Evolutionary conservation across 2,113 vertebrate genomes (phyloP).

Genomic region (Elachura formosa): DNA sequence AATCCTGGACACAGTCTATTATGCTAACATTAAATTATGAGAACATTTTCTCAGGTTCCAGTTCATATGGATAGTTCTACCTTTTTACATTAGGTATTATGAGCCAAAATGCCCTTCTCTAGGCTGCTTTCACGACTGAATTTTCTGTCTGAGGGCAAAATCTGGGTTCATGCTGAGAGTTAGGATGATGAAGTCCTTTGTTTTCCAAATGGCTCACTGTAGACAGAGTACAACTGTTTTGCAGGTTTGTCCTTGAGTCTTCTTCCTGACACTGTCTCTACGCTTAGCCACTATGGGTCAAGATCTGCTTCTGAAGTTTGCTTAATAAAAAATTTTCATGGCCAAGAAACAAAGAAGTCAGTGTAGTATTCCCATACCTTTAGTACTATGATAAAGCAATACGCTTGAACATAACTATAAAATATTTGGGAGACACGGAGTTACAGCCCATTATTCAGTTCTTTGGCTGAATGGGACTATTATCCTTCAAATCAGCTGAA

Average conservation of each 20-base stretch:
- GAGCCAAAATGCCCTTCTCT: neutral
- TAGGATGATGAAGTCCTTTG: neutral
- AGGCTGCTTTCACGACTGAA: neutral
- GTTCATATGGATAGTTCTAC: neutral
- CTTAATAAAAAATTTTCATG: neutral
- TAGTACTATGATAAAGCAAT: neutral
- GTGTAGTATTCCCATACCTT: neutral
- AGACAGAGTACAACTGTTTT: neutral
- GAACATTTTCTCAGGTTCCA: neutral
- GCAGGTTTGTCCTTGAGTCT: neutral
- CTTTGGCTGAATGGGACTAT: neutral
- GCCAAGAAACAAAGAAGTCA: neutral
- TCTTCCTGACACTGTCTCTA: neutral
- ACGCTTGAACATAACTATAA: neutral
- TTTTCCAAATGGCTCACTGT: neutral
- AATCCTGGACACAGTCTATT: neutral
- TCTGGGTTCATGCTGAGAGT: neutral
- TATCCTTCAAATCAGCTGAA: neutral
- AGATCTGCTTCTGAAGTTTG: neutral
- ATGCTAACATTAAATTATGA: neutral
- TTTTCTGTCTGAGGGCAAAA: neutral
- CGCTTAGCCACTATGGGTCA: neutral
- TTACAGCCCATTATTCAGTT: neutral
- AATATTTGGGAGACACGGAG: neutral
- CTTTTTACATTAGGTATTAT: neutral